These are phyloP conservation scores for Diploscapter pachys DNA, from an alignment of 1,140 invertebrate species.

Conservation along the genomic window DNA sequence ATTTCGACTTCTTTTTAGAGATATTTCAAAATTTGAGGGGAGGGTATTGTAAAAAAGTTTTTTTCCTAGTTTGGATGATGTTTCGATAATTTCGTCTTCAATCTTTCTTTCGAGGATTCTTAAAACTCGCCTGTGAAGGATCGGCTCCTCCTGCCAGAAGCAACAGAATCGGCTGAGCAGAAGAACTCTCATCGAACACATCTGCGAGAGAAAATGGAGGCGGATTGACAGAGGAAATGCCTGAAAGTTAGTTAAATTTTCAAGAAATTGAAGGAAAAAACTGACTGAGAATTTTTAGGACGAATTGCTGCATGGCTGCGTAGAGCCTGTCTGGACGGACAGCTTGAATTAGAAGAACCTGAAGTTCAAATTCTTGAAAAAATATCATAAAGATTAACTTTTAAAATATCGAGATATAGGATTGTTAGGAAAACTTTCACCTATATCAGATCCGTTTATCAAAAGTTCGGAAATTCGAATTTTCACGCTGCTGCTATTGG, in stretches of 20 bases:
- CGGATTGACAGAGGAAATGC: slow-evolving; percentile 65
- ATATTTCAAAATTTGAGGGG: neutral
- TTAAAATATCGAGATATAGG: no score
- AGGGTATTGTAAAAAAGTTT: slow-evolving; percentile 64
- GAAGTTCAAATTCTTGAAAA: neutral
- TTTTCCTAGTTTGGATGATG: no score
- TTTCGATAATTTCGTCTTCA: no score
- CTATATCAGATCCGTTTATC: no score
- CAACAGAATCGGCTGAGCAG: slow-evolving; percentile 70
- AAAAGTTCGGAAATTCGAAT: no score
- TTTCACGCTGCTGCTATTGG: no score
- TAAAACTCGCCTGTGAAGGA: slow-evolving; percentile 66
- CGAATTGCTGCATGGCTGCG: slow-evolving; percentile 71
- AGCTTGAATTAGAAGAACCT: slow-evolving; percentile 74
- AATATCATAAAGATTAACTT: no score
- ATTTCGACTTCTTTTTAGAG: neutral
- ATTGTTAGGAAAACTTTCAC: no score
- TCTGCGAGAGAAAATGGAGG: slow-evolving; percentile 67
- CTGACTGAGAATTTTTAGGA: slow-evolving; percentile 61
- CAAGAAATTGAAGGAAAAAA: neutral
- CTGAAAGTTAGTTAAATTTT: slow-evolving; percentile 60
- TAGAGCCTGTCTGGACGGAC: slow-evolving; percentile 77
- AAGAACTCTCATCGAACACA: slow-evolving; percentile 66
- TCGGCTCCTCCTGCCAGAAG: slow-evolving; percentile 74
- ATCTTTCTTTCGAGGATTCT: no score